Evolutionary conservation across 2,113 vertebrate genomes (phyloP).

Genomic region (Tragulus kanchil): DNA sequence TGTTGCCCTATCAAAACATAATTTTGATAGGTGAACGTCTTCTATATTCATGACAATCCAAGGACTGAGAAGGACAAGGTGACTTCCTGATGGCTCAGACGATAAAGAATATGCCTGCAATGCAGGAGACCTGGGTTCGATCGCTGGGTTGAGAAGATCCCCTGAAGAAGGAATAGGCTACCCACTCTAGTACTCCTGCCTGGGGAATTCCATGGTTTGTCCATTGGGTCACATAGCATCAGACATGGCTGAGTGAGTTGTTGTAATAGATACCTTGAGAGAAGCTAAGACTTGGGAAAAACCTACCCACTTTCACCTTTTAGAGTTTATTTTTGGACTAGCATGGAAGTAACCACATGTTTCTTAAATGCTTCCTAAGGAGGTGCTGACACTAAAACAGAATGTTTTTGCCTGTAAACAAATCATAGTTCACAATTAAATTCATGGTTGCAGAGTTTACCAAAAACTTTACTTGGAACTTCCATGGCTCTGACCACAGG

Average conservation of each 20-base stretch:
- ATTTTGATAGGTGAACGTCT: not conserved
- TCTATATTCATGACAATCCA: not conserved
- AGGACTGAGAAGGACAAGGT: not conserved
- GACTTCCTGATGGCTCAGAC: no score
- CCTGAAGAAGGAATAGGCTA: no score
- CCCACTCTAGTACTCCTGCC: no score
- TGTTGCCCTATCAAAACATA: not conserved
- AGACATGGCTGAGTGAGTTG: no score
- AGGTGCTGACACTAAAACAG: not conserved
- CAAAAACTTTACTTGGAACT: not conserved
- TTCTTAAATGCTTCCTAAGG: not conserved
- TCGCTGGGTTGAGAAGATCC: no score
- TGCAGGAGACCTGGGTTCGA: no score
- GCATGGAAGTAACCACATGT: not conserved
- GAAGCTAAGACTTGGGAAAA: not conserved
- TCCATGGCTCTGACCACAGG: not conserved
- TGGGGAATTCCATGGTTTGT: no score
- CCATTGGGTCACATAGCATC: no score
- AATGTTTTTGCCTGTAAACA: not conserved
- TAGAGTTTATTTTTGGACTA: not conserved
- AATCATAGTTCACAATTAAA: not conserved
- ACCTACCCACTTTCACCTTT: not conserved
- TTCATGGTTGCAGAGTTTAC: not conserved
- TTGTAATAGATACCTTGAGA: not conserved
- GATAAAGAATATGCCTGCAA: no score